phyloP scores from a whole-genome alignment of 1,140 invertebrate species.

The Octopus sinensis region DNA sequence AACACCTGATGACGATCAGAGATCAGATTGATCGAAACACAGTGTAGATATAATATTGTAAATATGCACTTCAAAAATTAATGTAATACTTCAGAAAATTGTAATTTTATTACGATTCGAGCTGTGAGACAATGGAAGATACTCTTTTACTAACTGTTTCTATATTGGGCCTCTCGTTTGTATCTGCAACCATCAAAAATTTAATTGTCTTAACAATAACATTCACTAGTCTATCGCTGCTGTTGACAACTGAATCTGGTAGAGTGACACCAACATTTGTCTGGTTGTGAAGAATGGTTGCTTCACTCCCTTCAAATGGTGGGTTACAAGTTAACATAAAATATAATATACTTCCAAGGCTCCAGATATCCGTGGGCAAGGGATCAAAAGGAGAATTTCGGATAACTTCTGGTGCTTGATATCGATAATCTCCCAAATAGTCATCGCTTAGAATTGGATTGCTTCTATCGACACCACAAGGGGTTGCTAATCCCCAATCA shows the following conservation, averaged over 20 bases:
- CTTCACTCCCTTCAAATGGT: conserved; percentile 20
- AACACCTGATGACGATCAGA: too few relatives aligned
- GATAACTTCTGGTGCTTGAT: conserved; percentile 36
- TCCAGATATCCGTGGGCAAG: conserved; percentile 36
- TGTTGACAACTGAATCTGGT: background rate
- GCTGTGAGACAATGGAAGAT: too few relatives aligned
- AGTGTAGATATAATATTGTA: too few relatives aligned
- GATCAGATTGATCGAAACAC: too few relatives aligned
- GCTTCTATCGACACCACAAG: conserved; percentile 23
- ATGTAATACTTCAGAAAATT: too few relatives aligned
- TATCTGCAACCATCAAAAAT: too few relatives aligned
- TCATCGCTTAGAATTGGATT: conserved; percentile 28
- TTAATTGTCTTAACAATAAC: too few relatives aligned
- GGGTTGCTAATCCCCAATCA: conserved; percentile 36
- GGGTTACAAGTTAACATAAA: conserved; percentile 26
- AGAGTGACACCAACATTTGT: background rate
- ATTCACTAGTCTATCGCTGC: too few relatives aligned
- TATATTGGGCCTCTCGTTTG: too few relatives aligned
- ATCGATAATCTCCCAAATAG: conserved; percentile 32
- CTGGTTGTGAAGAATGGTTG: conserved; percentile 18
- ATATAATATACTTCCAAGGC: conserved; percentile 28
- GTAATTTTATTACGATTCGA: too few relatives aligned
- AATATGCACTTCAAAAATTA: too few relatives aligned
- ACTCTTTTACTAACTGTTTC: too few relatives aligned
- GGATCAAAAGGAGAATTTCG: conserved; percentile 26